Percentiles rank a stretch among this genome's conserved stretches.
These are phyloP conservation scores for Dendrolimus houi DNA, from an alignment of 2,888 invertebrate species.

Conservation along the genomic window DNA sequence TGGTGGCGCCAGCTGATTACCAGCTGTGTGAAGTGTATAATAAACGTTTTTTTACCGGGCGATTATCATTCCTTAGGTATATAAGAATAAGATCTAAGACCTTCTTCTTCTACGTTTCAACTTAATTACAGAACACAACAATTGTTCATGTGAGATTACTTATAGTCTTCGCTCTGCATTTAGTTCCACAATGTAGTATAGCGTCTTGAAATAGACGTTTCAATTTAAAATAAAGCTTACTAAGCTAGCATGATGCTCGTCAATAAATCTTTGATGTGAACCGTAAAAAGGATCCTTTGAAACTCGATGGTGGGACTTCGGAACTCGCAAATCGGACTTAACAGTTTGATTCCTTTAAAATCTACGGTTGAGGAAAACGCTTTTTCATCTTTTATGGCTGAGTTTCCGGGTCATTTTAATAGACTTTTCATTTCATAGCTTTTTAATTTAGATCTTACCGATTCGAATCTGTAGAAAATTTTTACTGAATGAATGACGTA, in stretches of 20 bases:
- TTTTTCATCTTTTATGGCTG: constrained; percentile 70
- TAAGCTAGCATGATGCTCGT: constrained; percentile 20
- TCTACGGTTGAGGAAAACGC: constrained; percentile 61
- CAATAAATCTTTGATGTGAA: constrained; percentile 43
- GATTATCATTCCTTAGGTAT: too few relatives aligned
- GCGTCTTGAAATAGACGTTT: constrained; percentile 6
- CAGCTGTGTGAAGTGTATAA: too few relatives aligned
- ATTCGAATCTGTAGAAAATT: too few relatives aligned
- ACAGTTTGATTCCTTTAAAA: constrained; percentile 57
- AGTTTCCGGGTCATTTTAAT: constrained; percentile 67
- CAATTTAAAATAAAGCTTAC: constrained; percentile 4
- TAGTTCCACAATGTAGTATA: neutral
- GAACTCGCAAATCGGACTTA: constrained; percentile 8
- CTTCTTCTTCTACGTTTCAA: too few relatives aligned
- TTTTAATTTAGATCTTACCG: neutral
- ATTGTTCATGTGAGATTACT: too few relatives aligned
- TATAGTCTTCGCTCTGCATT: neutral
- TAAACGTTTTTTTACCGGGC: too few relatives aligned
- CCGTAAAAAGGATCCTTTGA: constrained; percentile 46
- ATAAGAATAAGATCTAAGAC: too few relatives aligned
- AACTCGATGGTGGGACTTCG: constrained; percentile 14
- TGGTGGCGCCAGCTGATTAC: too few relatives aligned
- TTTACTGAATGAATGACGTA: too few relatives aligned
- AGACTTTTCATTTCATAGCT: constrained; percentile 45
- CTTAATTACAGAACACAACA: too few relatives aligned